A percentile compares a stretch with the other conserved stretches of the same genome.
Evolutionary conservation across 2,888 invertebrate genomes (phyloP).

Genomic region (Athalia rosae): DNA sequence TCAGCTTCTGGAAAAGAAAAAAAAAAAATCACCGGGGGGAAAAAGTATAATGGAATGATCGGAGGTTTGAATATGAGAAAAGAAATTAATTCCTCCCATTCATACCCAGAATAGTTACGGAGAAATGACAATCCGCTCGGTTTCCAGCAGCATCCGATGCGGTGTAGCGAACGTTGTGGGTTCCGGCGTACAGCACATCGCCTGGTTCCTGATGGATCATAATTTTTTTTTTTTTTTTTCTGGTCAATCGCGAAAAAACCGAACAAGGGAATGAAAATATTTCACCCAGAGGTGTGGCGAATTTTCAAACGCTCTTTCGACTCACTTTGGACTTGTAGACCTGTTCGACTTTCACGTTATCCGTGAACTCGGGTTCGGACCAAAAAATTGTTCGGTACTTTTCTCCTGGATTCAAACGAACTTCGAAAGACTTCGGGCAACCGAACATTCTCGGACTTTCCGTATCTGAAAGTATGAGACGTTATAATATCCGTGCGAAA

Average conservation of each 20-base stretch:
- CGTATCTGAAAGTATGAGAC: constrained; percentile 69
- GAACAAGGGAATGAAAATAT: too few species aligned
- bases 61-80: not conserved
- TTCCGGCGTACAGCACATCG: constrained; percentile 76
- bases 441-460: constrained; percentile 76
- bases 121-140: constrained; percentile 80
- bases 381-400: constrained; percentile 77
- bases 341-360: constrained; percentile 76
- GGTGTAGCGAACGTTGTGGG: constrained; percentile 79
- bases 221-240: too few species aligned
- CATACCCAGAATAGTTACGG: constrained; percentile 78
- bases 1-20: constrained; percentile 36
- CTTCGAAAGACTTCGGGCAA: constrained; percentile 80
- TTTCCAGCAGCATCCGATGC: constrained; percentile 80
- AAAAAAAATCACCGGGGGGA: not conserved
- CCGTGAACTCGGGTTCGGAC: constrained; percentile 80
- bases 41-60: not conserved
- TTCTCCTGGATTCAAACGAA: constrained; percentile 76
- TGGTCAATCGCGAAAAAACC: too few species aligned
- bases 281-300: too few species aligned
- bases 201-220: constrained; percentile 77
- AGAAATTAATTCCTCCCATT: not conserved
- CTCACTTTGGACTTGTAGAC: constrained; percentile 79
- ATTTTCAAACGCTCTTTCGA: not conserved
- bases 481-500: not conserved